Base-by-base conservation (phyloP, 2,888 invertebrate genomes). In the Phasia obesa region DNA sequence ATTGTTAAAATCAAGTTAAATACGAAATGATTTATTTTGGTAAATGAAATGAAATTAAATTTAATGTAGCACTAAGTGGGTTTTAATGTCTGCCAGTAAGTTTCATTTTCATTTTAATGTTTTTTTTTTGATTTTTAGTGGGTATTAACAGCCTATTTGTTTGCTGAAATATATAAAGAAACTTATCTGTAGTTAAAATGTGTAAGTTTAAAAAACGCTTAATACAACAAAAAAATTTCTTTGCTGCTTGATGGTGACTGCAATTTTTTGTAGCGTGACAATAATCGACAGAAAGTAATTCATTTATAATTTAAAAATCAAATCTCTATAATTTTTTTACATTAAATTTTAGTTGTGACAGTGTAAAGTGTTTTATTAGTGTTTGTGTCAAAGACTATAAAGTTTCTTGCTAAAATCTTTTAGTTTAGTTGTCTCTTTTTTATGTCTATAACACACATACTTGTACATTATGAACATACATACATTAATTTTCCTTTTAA, bases 111-210 rank as follows among this genome's bases (percentile, higher is more conserved):
- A 11, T 21, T 23, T 19, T 64, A 6, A 1, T 17, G 3, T 38
- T 49, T 55, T 75, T 55, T 9, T 3, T 31, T 17, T 49, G 23
- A 19, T 35, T 23, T 59, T n/a, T n/a, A n/a, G 31, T 53, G 51
- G 38, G 31, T 38, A 69, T 84, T 80, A 80, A 70, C 77, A 84
- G 67, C 74, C 64, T 70, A 81, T 81, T 81, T 70, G 81, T 73
- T 84, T 74, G 19, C 51, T 64, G 27, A 57, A 69, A 25, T 23
- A 15, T 19, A 35, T 17, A 47, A 23, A 75, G 6, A 25, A 19
- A 42, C n/a, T n/a, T n/a, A n/a, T n/a, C n/a, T n/a, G n/a, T n/a
- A n/a, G n/a, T n/a, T 35, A 44, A 35, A 35, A 11, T 21, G 1
- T 49, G 3, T 11, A 19, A 49, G 9, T 19, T 49, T 11, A 23